phyloP scores from a whole-genome alignment of 2,888 invertebrate species.

The Syrista parreyssii region DNA sequence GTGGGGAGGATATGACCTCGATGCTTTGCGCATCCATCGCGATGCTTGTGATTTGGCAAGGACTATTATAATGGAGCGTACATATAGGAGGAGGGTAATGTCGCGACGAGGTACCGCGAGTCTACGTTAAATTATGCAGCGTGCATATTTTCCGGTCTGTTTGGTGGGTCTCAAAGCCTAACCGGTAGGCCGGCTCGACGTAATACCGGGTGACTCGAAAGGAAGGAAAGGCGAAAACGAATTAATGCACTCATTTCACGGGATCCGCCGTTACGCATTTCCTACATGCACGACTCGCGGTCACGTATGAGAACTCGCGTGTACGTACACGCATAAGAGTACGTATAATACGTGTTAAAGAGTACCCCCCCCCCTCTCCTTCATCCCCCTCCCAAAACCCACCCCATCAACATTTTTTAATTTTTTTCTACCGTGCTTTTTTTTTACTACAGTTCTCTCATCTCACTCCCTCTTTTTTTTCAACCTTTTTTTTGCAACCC shows the following conservation, averaged over 20 bases:
- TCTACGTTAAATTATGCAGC: constrained; percentile 60
- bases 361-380: too few species aligned
- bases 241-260: constrained; percentile 25
- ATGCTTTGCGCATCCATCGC: constrained; percentile 40
- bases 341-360: not conserved
- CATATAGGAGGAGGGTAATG: not conserved
- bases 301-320: not conserved
- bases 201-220: constrained; percentile 48
- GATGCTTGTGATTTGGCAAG: constrained; percentile 41
- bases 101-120: constrained; percentile 26
- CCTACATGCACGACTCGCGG: too few species aligned
- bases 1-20: constrained; percentile 46
- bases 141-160: constrained; percentile 65
- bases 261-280: constrained; percentile 3
- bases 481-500: too few species aligned
- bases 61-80: constrained; percentile 30
- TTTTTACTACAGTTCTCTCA: too few species aligned
- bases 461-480: too few species aligned
- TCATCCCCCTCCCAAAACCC: too few species aligned
- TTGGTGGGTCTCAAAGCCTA: constrained; percentile 62
- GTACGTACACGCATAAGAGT: not conserved
- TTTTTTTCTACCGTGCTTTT: too few species aligned
- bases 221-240: constrained; percentile 40
- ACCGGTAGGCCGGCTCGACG: constrained; percentile 49
- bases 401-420: too few species aligned